A percentile compares a stretch with the other conserved stretches of the same genome.
Conservation (phyloP, 2,113 vertebrate species). For the Ailuropoda melanoleuca region DNA sequence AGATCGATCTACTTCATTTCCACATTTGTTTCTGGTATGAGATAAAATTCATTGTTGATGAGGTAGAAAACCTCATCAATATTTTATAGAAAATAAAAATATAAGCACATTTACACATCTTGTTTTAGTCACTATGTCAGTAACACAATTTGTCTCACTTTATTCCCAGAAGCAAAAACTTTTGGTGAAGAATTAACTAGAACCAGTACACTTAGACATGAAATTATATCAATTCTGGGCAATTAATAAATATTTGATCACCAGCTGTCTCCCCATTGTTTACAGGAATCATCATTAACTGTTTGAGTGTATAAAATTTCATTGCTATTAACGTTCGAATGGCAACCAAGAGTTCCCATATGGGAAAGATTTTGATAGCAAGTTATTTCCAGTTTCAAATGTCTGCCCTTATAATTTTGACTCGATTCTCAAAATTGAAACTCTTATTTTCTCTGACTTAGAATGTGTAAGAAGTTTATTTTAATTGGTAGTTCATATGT, state of each 20-base stretch:
- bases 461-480: not conserved
- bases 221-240: not conserved
- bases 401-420: not conserved
- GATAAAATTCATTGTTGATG: not conserved
- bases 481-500: not conserved
- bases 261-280: not conserved
- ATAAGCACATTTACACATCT: not conserved
- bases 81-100: not conserved
- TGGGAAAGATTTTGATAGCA: not conserved
- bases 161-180: not conserved
- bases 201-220: not conserved
- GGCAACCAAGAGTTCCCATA: not conserved
- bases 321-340: not conserved
- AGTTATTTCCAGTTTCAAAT: not conserved
- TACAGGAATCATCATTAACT: not conserved
- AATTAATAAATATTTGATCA: slow-evolving; percentile 24
- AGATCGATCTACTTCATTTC: not conserved
- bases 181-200: slow-evolving; percentile 8
- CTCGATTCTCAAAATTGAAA: not conserved
- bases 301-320: not conserved
- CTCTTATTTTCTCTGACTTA: not conserved
- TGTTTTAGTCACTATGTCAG: not conserved
- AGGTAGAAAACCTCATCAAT: too few species aligned
- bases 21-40: not conserved
- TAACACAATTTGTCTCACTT: not conserved